Base-by-base conservation (phyloP, 1,140 invertebrate genomes). In the Drosophila rufa region DNA sequence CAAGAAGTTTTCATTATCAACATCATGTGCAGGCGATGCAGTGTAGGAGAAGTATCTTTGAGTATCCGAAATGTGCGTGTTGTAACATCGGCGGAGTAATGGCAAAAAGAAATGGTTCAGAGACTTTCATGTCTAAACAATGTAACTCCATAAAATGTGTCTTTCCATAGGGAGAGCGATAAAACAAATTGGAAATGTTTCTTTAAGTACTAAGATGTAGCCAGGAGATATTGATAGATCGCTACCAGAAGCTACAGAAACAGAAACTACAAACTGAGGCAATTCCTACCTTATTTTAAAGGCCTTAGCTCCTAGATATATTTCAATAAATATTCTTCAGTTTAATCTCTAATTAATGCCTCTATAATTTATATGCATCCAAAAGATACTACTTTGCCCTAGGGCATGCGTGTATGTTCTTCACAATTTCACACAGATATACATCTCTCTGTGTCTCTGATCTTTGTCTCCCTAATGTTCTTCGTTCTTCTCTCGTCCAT, bases 1-100 rank as follows among this genome's bases (percentile, higher is more conserved):
- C 50, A 22, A 66, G 73, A 56, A 67, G 42, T 79, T 79, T 79
- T 79, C 76, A 79, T 79, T 79, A 79, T 79, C 75, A 79, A 78
- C 68, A 79, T 70, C 75, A 79, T 77, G 69, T 73, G 58, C 66
- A 55, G 61, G 27, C 46, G 46, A 14, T 57, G 73, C 73, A 68
- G 53, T 40, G 8, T 42, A 59, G 30, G 17, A 33, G 30, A 27
- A 36, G n/a, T 33, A 70, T 38, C 53, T 73, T 73, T 59, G 25
- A 73, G 70, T 30, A 59, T 60, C 45, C 53, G 15, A 48, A 64
- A 42, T 59, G 51, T 9, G 22, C 9, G 48, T 51, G 38, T 50
- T 71, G 69, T 9, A 71, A 71, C 66, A 48, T 36, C 69, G 22
- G 1, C 22, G 51, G 19, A 40, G 50, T 59, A 60, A 73, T 73